phyloP scores from a whole-genome alignment of 2,888 invertebrate genomes.

The Luperina testacea region DNA sequence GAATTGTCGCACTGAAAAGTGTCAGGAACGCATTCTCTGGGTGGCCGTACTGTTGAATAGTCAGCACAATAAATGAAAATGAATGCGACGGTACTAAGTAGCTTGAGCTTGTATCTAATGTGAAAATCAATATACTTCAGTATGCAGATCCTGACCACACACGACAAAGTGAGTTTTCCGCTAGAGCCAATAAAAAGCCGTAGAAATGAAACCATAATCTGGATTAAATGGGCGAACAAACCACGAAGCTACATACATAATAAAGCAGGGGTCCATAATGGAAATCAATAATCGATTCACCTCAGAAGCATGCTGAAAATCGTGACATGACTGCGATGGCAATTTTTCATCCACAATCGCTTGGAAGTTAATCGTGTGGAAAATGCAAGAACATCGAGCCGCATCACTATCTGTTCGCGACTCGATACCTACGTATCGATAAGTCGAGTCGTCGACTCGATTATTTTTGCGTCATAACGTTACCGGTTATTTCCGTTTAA shows the following conservation, averaged over 20 bases:
- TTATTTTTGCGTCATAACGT: constrained; percentile 56
- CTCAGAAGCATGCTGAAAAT: constrained; percentile 68
- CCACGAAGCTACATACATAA: constrained; percentile 33
- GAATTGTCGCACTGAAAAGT: background rate
- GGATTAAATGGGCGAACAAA: constrained; percentile 47
- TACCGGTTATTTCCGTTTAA: constrained; percentile 55
- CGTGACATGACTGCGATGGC: constrained; percentile 75
- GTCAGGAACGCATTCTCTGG: background rate
- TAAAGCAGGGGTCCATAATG: constrained; percentile 56
- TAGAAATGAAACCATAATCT: constrained; percentile 59
- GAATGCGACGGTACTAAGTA: background rate
- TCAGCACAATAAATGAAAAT: background rate
- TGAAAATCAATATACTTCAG: constrained; percentile 1
- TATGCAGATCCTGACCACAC: background rate
- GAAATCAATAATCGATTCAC: constrained; percentile 75
- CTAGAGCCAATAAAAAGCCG: constrained; percentile 25
- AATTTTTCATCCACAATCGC: constrained; percentile 78
- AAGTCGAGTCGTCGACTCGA: constrained; percentile 48
- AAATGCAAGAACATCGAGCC: constrained; percentile 77
- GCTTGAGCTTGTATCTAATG: too few species aligned
- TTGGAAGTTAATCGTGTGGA: constrained; percentile 77
- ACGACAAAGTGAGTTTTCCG: background rate
- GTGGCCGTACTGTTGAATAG: background rate
- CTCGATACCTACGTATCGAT: constrained; percentile 51
- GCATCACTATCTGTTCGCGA: constrained; percentile 53